Base-by-base conservation (phyloP, 2,888 invertebrate species). In the Vannuccia rotundouncinata region DNA sequence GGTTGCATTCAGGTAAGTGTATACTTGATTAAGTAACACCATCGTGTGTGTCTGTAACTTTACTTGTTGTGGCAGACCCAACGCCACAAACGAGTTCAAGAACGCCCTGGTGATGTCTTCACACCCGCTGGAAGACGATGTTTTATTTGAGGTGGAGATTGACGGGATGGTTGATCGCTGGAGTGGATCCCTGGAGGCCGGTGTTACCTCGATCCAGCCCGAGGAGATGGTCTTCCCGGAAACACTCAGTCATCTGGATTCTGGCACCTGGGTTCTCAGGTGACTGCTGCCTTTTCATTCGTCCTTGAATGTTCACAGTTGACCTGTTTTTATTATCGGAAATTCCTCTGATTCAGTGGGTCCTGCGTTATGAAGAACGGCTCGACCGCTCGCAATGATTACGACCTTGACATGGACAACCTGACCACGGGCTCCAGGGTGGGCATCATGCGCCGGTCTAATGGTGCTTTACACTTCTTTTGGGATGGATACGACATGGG, bases 31-130 rank as follows among this genome's bases (percentile, higher is more conserved):
- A n/a, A n/a, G n/a, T n/a, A n/a, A n/a, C n/a, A n/a, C n/a, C n/a
- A n/a, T n/a, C n/a, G n/a, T n/a, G n/a, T n/a, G n/a, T n/a, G n/a
- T n/a, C n/a, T n/a, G n/a, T n/a, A n/a, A n/a, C n/a, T n/a, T n/a
- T n/a, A n/a, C n/a, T n/a, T n/a, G n/a, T 73, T n/a, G 22, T 73
- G 22, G 92, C 73, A 91, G 95, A 59, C 93, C 94, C 17, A 92
- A 94, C 83, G 93, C 95, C 1, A 91, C 93, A 82, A 94, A 93
- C 0, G 95, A 95, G 90, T 96, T 95, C 88, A 95, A 95, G 86
- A 94, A 95, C 86, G 95, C 95, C 0, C 94, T 96, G 82, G 92
- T 95, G 0, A 93, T 95, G 86, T 94, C 94, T 81, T 94, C 93
- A 86, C 90, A 95, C 79, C 93, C 95, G 0, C 89, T 96, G 76